Base-by-base conservation (phyloP, 2,888 invertebrate species). In the Temnothorax unifasciatus region DNA sequence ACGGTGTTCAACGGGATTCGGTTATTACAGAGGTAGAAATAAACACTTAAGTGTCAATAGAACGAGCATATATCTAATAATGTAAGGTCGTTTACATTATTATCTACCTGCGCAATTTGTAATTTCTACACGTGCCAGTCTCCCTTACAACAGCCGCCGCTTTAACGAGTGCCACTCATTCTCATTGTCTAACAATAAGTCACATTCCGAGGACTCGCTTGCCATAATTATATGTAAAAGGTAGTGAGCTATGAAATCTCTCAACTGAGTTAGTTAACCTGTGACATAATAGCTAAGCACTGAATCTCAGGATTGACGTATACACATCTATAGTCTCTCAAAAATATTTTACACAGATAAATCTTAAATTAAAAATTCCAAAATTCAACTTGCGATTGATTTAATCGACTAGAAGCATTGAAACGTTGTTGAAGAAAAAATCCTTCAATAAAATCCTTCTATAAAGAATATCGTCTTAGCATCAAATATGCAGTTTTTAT, bases 151-250 rank as follows among this genome's bases (percentile, higher is more conserved):
- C 54, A 47, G 50, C 50, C 44, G 38, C n/a, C 44, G 63, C 25
- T 44, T 57, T 44, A 61, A 82, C 69, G 29, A 82, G 71, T 59
- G 52, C 57, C 73, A 50, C 57, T 59, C 74, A 69, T 74, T 86
- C 68, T 86, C 68, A 75, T 85, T 81, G 87, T 74, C 25, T 59
- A 64, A 29, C 29, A 29, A 29, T 29, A 29, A 81, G 64, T 79
- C 15, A 11, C 69, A 71, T 86, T 82, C 71, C 85, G 76, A 21
- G 75, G 54, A 76, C 41, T 47, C 18, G 29, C 50, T 71, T 61
- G 44, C 69, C 63, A 34, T 68, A 75, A 47, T 52, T 69, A 57
- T 79, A 79, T 69, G 77, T 44, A 57, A 68, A 75, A 54, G 21
- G 8, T 21, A 57, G 34, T 44, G 44, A 71, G 57, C 79, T 59